A percentile compares a stretch with the other conserved stretches of the same genome.
These are phyloP conservation scores for Eupeodes latifasciatus DNA, from an alignment of 2,888 invertebrate species.

Conservation along the genomic window DNA sequence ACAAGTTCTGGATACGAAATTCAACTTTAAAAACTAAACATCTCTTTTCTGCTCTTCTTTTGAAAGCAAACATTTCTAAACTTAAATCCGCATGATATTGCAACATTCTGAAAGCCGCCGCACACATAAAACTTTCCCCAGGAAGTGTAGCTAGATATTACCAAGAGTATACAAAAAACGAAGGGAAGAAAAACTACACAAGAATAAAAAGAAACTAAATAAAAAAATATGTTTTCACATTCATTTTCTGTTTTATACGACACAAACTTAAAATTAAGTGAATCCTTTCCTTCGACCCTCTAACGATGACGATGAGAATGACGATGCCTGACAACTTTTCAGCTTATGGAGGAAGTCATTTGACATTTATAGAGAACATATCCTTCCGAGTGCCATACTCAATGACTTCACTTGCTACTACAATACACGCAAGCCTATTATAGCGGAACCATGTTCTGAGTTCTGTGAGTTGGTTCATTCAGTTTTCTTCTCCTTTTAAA, in stretches of 20 bases:
- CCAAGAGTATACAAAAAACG: not conserved
- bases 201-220: no score
- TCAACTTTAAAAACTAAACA: conserved; percentile 34
- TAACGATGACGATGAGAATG: not conserved
- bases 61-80: conserved; percentile 27
- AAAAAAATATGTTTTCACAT: conserved; percentile 25
- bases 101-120: conserved; percentile 30
- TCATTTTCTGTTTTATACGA: conserved; percentile 44
- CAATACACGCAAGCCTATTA: conserved; percentile 41
- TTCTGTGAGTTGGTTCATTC: conserved; percentile 35
- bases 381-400: conserved; percentile 65
- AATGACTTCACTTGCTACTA: conserved; percentile 11
- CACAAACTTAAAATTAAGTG: conserved; percentile 54
- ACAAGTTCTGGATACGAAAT: conserved; percentile 8
- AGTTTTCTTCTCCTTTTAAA: conserved; percentile 33
- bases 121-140: conserved; percentile 21
- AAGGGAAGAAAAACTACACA: not conserved
- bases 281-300: conserved; percentile 15
- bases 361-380: conserved; percentile 67
- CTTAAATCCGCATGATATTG: conserved; percentile 46
- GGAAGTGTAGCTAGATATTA: conserved; percentile 6
- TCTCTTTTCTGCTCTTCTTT: conserved; percentile 11
- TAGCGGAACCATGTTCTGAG: conserved; percentile 29
- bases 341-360: conserved; percentile 70
- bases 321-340: conserved; percentile 18